Conservation (phyloP, 2,113 vertebrate genomes). For the Hassar affinis region DNA sequence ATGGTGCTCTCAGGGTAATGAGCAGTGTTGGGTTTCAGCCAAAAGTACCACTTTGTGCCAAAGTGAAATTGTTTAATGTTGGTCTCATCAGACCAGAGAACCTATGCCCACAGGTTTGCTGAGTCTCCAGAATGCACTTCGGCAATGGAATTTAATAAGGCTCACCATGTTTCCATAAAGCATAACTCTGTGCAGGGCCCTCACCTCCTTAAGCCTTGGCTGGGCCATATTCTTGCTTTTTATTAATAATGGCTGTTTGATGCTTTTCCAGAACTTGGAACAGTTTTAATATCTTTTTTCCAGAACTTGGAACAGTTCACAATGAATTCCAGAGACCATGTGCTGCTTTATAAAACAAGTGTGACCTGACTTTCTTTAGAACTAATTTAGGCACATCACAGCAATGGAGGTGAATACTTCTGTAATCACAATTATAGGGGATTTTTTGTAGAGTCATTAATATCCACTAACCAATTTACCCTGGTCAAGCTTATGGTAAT, state of each 20-base stretch:
- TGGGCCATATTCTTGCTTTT: background rate
- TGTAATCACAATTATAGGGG: background rate
- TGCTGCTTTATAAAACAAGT: too few species aligned
- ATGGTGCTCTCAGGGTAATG: background rate
- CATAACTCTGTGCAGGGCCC: background rate
- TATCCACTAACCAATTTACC: background rate
- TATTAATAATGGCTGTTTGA: background rate
- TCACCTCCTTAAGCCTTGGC: too few species aligned
- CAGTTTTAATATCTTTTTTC: background rate
- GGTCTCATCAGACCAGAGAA: background rate
- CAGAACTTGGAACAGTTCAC: background rate
- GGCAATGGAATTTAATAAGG: background rate
- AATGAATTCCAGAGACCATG: background rate
- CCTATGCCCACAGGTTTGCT: background rate
- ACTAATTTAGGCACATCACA: background rate
- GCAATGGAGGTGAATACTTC: background rate
- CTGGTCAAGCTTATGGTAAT: background rate
- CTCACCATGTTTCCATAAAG: background rate
- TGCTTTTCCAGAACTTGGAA: background rate
- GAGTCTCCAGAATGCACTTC: background rate
- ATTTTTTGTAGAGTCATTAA: background rate
- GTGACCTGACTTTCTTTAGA: background rate
- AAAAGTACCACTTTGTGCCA: background rate
- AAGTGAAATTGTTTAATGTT: background rate
- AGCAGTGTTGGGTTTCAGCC: background rate